Evolutionary conservation across 2,113 vertebrate species (phyloP).

Genomic region (Gulo gulo): DNA sequence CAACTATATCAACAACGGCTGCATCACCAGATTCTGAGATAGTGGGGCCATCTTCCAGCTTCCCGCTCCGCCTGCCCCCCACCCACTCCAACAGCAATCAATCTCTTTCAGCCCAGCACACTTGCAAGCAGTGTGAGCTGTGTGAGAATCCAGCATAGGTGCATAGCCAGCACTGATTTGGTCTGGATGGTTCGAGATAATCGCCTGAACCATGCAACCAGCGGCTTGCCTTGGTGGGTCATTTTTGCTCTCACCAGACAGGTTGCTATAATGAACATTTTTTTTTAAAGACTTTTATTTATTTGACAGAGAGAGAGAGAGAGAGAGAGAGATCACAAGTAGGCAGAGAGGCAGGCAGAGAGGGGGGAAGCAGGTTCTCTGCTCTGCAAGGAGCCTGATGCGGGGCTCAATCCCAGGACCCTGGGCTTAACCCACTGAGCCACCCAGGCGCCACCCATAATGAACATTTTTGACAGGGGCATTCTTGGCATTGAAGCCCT

Average conservation of each 20-base stretch:
- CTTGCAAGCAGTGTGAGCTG: neutral
- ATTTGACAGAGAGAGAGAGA: too few relatives aligned
- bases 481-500: neutral
- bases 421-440: too few relatives aligned
- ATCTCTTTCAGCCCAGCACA: neutral
- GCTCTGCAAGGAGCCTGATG: too few relatives aligned
- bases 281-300: neutral
- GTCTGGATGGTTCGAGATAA: neutral
- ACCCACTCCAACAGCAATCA: neutral
- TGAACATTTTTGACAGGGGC: neutral
- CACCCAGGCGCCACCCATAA: too few relatives aligned
- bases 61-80: too few relatives aligned
- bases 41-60: neutral
- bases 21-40: neutral
- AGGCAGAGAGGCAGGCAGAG: too few relatives aligned
- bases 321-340: too few relatives aligned
- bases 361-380: too few relatives aligned
- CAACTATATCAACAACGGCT: neutral
- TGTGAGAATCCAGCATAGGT: neutral
- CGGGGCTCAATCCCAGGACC: too few relatives aligned
- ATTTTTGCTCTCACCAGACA: neutral
- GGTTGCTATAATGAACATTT: neutral
- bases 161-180: neutral
- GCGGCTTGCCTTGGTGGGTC: neutral
- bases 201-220: neutral